Evolutionary conservation across 23 tunicate species (phyloP), one percentile per base, ranked within the genome.

Genomic region (Clavelina lepadiformis): DNA sequence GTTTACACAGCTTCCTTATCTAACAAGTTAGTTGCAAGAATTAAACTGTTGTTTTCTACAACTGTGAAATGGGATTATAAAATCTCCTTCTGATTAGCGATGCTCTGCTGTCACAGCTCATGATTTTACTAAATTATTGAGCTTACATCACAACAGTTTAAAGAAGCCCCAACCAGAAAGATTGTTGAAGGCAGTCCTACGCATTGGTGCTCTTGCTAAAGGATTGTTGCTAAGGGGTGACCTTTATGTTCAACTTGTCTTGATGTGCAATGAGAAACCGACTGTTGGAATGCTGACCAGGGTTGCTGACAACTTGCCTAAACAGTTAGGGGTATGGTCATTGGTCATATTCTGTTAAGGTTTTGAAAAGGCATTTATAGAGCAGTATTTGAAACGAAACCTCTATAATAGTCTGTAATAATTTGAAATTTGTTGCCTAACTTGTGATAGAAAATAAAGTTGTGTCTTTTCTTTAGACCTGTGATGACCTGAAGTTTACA

Each of bases 171-270:
- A 46, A 5, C 81, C 76, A 2, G 68, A 77, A 26, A 29, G 86
- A 0, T 31, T 81, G 63, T 26, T 89, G 54, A 80, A 58, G 46
- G 91, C 83, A 13, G 97, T 89, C 6, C 64, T 81, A 32, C 58
- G 97, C n/a, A 69, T 94, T 7, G 99, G 91, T 1, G 65, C 76
- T 3, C 80, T 80, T 28, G 91, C 95, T 3, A 94, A 94, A 41
- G 99, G 95, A 1, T 38, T 94, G 49, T 35, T 94, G 83, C 67
- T 94, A 33, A 63, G 45, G 8, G 95, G 95, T 18, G 82, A 86
- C 29, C 59, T 72, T 3, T 33, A 38, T 47, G 91, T 78, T 11
- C 72, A 81, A 26, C 61, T 94, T 35, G 99, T 94, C 32, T 80
- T 94, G 28, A 76, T 79, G 66, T 86, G 95, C 51, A 73, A 53